Evolutionary conservation across 2,888 invertebrate species (phyloP), one percentile per base, ranked within the genome.

Genomic region (Rotaria macrura): DNA sequence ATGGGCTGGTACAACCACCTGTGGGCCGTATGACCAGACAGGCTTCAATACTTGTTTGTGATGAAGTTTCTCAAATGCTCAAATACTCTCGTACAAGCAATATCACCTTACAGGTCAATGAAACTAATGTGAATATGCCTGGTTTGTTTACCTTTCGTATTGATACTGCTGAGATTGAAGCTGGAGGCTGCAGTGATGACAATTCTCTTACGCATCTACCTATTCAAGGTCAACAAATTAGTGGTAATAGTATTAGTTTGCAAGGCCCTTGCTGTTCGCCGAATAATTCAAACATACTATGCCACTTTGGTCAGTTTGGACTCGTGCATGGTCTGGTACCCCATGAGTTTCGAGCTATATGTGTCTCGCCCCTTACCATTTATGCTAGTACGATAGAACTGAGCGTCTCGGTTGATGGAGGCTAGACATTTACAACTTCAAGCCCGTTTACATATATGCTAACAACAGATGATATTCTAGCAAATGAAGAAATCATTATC

Each of bases 1-100:
- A 23, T 85, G 85, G 85, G 40, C 85, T 9, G 65, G 43, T 25
- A 20, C 12, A n/a, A 25, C 25, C 29, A 0, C 9, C 2, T 4
- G 23, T 6, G 20, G 4, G 10, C 14, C 38, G 23, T 55, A 83
- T 74, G 79, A 55, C 54, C 83, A 83, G 40, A 65, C 43, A 5
- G 85, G 85, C 25, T 85, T 85, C 25, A 85, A 83, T 49, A 57
- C 83, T n/a, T n/a, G n/a, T n/a, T n/a, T n/a, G n/a, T n/a, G n/a
- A n/a, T n/a, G n/a, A n/a, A n/a, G n/a, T n/a, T n/a, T n/a, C n/a
- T n/a, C n/a, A n/a, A n/a, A n/a, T 54, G 72, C 34, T 85, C 1
- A 38, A 74, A 49, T 49, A 47, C 14, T 79, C 79, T 23, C 52
- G 38, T 79, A 85, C 74, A 20, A 9, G 34, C 1, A 72, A 72